Conservation (phyloP, 2,113 vertebrate species). For the Brachyistius frenatus region DNA sequence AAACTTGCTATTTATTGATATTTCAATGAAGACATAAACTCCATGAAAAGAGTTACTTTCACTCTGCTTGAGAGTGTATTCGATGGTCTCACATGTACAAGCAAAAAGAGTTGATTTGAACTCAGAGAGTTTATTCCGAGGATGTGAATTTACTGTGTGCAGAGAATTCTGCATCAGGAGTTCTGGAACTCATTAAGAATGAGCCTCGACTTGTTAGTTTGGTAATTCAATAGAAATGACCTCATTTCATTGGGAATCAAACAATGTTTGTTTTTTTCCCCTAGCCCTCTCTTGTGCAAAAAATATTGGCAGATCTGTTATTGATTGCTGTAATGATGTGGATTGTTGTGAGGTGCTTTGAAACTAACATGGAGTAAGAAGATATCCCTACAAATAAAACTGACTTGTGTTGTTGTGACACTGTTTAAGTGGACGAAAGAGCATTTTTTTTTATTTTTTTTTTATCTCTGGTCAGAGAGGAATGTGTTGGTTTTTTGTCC, state of each 20-base stretch:
- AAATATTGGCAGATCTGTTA: not conserved
- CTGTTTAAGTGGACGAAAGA: too few relatives aligned
- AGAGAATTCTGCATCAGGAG: not conserved
- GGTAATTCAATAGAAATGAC: not conserved
- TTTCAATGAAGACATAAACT: too few relatives aligned
- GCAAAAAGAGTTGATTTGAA: too few relatives aligned
- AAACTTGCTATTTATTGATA: too few relatives aligned
- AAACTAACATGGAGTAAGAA: not conserved
- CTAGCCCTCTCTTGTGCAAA: not conserved
- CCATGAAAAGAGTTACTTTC: too few relatives aligned
- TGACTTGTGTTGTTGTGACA: not conserved
- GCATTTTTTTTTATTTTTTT: not conserved
- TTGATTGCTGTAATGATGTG: not conserved
- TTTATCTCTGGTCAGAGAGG: not conserved
- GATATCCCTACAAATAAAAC: not conserved
- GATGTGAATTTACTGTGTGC: too few relatives aligned
- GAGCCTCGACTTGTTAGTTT: not conserved
- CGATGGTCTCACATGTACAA: too few relatives aligned
- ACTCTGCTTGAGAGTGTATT: too few relatives aligned
- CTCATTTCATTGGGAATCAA: not conserved
- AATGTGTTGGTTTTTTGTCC: not conserved
- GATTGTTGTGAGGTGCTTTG: not conserved
- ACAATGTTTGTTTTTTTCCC: not conserved
- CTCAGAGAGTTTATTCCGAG: too few relatives aligned
- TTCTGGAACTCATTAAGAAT: not conserved